Base-by-base conservation (phyloP, 2,797 vertebrate genomes). In the Epinephelus awoara region DNA sequence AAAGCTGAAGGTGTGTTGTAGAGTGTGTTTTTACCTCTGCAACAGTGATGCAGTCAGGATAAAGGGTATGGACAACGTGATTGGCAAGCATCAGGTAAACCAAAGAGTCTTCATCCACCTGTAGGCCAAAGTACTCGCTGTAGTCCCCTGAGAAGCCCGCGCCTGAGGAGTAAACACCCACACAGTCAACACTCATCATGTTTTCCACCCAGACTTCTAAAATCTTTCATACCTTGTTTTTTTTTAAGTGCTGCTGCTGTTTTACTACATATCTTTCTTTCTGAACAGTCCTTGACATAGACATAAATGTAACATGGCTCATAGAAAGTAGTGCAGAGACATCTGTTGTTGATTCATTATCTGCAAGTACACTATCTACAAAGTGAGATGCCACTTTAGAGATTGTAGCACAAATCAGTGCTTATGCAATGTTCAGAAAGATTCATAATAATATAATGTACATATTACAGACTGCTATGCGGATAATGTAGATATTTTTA, bases 81-180 rank as follows among this genome's bases (percentile, higher is more conserved):
- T 99, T 99, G 88, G 97, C 96, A 85, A 99, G 91, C 96, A 97
- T 98, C 84, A 99, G 95, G 80, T 99, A 99, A 85, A 96, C 93
- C 90, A 99, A 83, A 38, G 98, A 96, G 82, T 99, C 98, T 92
- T 99, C 98, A 84, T 99, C 97, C 81, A 99, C 97, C 1, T 99
- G 98, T 18, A 99, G 96, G 81, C 98, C 98, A 94, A 99, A 99
- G 95, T 99, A 99, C 90, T 99, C 98, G 3, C 93, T 94, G 92
- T 99, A 99, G 91, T 96, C 96, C 56, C 98, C 98, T 21, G 97
- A 96, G 94, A 99, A 99, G 44, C 89, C 84, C 2, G 89, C 19
- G 89, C 96, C 98, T 99, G 91, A 54, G 62, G 79, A 93, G 79
- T 62, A 73, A 84, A 91, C 90, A 85, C 85, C 72, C 89, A 90